Evolutionary conservation across 1,140 invertebrate genomes (phyloP), one percentile per base, ranked within the genome.

Genomic region (Helicoverpa zea): DNA sequence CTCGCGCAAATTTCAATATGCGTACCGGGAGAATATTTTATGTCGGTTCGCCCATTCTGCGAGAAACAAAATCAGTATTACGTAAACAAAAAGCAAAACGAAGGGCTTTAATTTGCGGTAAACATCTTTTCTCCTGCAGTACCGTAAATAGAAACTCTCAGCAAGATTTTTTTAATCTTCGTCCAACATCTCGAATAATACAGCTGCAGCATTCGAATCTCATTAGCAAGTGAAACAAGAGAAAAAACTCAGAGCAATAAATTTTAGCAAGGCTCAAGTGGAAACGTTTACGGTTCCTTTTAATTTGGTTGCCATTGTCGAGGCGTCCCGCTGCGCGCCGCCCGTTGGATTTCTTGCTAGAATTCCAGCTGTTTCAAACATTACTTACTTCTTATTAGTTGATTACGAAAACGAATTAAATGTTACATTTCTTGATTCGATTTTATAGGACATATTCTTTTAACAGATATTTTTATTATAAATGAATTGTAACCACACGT

Each of bases 251-350:
- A 79, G 83, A 87, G 91, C 87, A 92, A 95, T 95, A 95, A 95
- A 95, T 95, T 95, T 89, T 92, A 91, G 94, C 94, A 91, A 89
- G 88, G 88, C 89, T 91, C 90, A 92, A 94, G 91, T 91, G 88
- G 88, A 91, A 92, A 91, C 91, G 87, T 92, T 94, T 94, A 93
- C 90, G 89, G 92, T 93, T 93, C 88, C 90, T 92, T 94, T 94
- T 94, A 94, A 94, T 94, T 94, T 93, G 91, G 92, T 91, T 90
- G 89, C 90, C 86, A 94, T 94, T 94, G 92, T 94, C 87, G 86
- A 84, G 89, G 88, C 91, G 84, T 90, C 92, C 91, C 91, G 93
- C 92, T 89, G 93, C 83, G 93, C 83, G 84, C 87, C 89, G 86
- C 88, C 88, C 87, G 89, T 88, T 84, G 88, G 86, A 89, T 91